phyloP scores from a whole-genome alignment of 2,797 vertebrate genomes.

The Delichon dasypus region DNA sequence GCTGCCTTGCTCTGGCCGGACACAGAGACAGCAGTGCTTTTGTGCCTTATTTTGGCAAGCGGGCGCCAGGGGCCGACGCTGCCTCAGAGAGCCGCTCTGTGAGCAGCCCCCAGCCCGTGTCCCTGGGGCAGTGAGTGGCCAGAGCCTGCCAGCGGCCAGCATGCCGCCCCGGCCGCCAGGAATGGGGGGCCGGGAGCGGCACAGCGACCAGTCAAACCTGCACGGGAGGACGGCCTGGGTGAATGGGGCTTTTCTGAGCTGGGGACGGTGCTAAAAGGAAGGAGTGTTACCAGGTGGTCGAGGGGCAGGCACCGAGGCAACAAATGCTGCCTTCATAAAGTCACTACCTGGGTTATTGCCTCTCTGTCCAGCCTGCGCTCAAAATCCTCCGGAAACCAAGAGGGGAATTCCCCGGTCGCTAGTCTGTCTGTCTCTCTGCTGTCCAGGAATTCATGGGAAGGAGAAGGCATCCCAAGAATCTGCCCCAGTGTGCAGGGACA shows the following conservation, averaged over 20 bases:
- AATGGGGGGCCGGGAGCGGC: not conserved
- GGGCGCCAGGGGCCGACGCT: accelerated
- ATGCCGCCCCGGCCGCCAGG: not conserved
- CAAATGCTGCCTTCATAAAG: constrained; percentile 48
- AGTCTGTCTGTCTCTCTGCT: constrained; percentile 43
- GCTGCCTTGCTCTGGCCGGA: not conserved
- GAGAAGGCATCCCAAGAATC: constrained; percentile 57
- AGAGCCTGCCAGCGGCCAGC: accelerated
- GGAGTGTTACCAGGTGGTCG: constrained; percentile 55
- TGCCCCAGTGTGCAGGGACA: constrained; percentile 23
- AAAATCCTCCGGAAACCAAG: constrained; percentile 8
- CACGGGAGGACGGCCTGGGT: not conserved
- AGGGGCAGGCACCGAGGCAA: constrained; percentile 1
- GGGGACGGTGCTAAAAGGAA: not conserved
- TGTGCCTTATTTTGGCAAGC: not conserved
- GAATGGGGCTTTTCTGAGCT: constrained; percentile 54
- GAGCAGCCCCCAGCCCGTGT: not conserved
- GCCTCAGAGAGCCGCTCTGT: not conserved
- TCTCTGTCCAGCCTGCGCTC: not conserved
- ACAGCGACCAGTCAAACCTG: not conserved
- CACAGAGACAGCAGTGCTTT: not conserved
- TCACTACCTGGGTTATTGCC: constrained; percentile 17
- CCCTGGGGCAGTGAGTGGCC: not conserved
- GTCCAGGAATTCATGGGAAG: constrained; percentile 58
- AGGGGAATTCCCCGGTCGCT: constrained; percentile 25